Conservation (phyloP, 2,888 invertebrate genomes). For the Orthonevra nobilis region DNA sequence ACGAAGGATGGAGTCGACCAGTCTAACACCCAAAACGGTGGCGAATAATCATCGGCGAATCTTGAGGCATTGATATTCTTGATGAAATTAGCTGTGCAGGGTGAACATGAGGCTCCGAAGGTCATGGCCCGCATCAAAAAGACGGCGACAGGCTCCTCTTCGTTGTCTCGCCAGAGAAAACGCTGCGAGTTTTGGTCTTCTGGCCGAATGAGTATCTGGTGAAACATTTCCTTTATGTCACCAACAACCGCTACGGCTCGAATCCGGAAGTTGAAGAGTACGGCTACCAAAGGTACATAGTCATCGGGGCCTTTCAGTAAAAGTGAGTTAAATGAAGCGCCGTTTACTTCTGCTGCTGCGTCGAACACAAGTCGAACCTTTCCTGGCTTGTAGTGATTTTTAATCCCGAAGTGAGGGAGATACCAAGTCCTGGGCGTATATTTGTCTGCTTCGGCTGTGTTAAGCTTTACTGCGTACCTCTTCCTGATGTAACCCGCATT, state of each 20-base stretch:
- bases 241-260: slow-evolving; percentile 71
- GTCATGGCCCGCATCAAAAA: slow-evolving; percentile 70
- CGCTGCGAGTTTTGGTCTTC: slow-evolving; percentile 73
- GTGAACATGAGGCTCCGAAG: slow-evolving; percentile 71
- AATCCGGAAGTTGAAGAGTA: slow-evolving; percentile 74
- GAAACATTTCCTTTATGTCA: slow-evolving; percentile 76
- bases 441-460: slow-evolving; percentile 7
- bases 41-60: too few relatives aligned
- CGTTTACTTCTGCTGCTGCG: slow-evolving; percentile 72
- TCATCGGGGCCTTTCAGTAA: slow-evolving; percentile 73
- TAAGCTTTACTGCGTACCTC: slow-evolving; percentile 44
- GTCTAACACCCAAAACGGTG: too few relatives aligned
- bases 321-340: slow-evolving; percentile 71
- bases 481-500: slow-evolving; percentile 34
- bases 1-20: too few relatives aligned
- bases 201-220: slow-evolving; percentile 72
- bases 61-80: slow-evolving; percentile 52
- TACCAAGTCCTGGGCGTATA: slow-evolving; percentile 69
- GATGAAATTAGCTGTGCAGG: slow-evolving; percentile 63
- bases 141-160: slow-evolving; percentile 22
- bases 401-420: slow-evolving; percentile 71
- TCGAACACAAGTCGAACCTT: slow-evolving; percentile 74
- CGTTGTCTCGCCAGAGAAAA: slow-evolving; percentile 72
- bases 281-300: slow-evolving; percentile 70
- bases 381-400: slow-evolving; percentile 72